Base-by-base conservation (phyloP, 1,140 invertebrate genomes). In the Hyles euphorbiae region DNA sequence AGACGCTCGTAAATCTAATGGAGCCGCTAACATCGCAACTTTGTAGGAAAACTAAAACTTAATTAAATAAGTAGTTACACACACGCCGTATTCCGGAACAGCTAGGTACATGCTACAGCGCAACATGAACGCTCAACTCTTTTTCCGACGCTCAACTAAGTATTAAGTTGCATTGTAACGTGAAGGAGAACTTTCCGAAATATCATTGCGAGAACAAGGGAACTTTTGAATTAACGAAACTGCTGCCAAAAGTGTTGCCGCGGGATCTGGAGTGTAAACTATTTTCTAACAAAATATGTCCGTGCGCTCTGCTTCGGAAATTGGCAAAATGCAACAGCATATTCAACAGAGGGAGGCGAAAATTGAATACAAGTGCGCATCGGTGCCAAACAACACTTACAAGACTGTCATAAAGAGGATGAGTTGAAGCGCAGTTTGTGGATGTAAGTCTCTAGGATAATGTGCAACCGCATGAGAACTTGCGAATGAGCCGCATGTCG, bases 161-260 rank as follows among this genome's bases (percentile, higher is more conserved):
- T 61, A 54, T 53, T 43, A 51, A 56, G 40, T 49, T 32, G 49
- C 49, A 47, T 50, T 56, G 34, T 34, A 63, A 60, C 36, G 53
- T 58, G 65, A 69, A 70, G 61, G 61, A 61, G 61, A 74, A 69
- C 66, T 71, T 76, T 67, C 46, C 36, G 44, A 65, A 68, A 74
- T 65, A 66, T 70, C 65, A 61, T 45, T 58, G 53, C 53, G 60
- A 56, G 58, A 64, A 69, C 65, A 68, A 44, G 58, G 43, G 56
- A 72, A 77, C 64, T 74, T 74, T 63, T 64, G 65, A 65, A 65
- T 76, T 72, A 76, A 67, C 52, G 64, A 61, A 67, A 68, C 62
- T 55, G 67, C 53, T 74, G 70, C 67, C 71, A 68, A 73, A 70
- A 73, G 60, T 58, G 62, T 67, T 67, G 45, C 47, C 44, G 46